Evolutionary conservation across 1,140 invertebrate species (phyloP).

Genomic region (Trichonephila inaurata): DNA sequence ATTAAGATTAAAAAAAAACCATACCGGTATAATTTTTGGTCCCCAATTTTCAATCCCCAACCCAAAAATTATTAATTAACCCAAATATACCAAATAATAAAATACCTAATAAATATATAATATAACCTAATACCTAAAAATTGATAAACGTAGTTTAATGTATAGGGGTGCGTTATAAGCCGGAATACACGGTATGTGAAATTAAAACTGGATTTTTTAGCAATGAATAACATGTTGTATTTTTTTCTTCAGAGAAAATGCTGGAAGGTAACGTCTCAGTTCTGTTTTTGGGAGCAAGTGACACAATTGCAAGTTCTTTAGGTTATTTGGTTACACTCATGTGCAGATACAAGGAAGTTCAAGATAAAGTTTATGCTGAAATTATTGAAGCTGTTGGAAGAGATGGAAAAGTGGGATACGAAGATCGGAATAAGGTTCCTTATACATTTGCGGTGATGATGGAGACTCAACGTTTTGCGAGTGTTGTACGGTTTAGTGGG

Average conservation of each 20-base stretch:
- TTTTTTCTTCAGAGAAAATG: slow-evolving; percentile 4
- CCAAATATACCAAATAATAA: no score
- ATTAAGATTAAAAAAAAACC: no score
- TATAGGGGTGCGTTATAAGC: no score
- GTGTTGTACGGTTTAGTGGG: slow-evolving; percentile 75
- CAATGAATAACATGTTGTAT: no score
- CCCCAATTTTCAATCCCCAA: no score
- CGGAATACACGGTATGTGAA: no score
- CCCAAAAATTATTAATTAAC: no score
- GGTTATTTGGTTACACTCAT: slow-evolving; percentile 47
- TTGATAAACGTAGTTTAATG: no score
- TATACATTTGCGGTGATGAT: slow-evolving; percentile 78
- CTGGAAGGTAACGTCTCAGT: slow-evolving; percentile 39
- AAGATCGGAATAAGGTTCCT: slow-evolving; percentile 78
- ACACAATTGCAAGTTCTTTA: slow-evolving; percentile 57
- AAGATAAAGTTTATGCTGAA: slow-evolving; percentile 77
- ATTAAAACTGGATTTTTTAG: no score
- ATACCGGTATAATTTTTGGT: no score
- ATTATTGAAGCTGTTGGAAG: slow-evolving; percentile 78
- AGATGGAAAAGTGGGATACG: slow-evolving; percentile 77
- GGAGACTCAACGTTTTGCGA: slow-evolving; percentile 77
- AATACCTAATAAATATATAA: no score
- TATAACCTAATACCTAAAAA: no score
- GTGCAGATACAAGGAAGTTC: slow-evolving; percentile 57
- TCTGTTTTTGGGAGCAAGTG: slow-evolving; percentile 60